Evolutionary conservation across 1,140 invertebrate species (phyloP), one percentile per base, ranked within the genome.

Genomic region (Trichomalopsis sarcophagae): DNA sequence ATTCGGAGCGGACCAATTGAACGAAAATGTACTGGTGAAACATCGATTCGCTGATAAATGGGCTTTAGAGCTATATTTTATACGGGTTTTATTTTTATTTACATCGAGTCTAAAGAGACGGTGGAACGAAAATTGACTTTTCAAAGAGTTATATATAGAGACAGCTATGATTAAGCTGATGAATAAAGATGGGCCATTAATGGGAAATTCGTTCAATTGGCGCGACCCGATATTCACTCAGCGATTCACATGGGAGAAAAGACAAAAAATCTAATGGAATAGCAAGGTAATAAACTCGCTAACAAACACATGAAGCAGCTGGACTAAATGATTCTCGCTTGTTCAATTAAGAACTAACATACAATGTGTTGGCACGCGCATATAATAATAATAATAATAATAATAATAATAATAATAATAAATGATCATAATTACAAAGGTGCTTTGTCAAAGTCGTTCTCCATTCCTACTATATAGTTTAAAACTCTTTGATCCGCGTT

Each of bases 391-490:
- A 21, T 21, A 14, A 40, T 82, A 2, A 76, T 44, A 27, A 71
- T 62, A 23, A 33, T 74, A 21, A 81, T 73, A 30, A n/a, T 44
- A 82, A 66, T 68, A 66, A 66, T 83, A 44, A 76, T 30, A 77
- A 71, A 71, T 75, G 11, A 36, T 33, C 6, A 66, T 78, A 68
- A 81, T 81, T 69, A 81, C 50, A 44, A 73, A 62, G 30, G 47
- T 40, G 21, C 30, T 55, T 79, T 10, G n/a, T 75, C 40, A 13
- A 84, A 84, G 27, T 79, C 81, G 84, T 87, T 87, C 79, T 82
- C 27, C 82, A 87, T 50, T 86, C 87, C 82, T 84, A 79, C 81
- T n/a, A 85, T n/a, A 85, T 82, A 87, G 82, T 78, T 87, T 14
- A 75, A 85, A 78, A 86, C 17, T 82, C 71, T 85, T 81, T 86